These are phyloP conservation scores for Marmota flaviventris DNA, from an alignment of 2,113 vertebrate genomes.

Conservation along the genomic window DNA sequence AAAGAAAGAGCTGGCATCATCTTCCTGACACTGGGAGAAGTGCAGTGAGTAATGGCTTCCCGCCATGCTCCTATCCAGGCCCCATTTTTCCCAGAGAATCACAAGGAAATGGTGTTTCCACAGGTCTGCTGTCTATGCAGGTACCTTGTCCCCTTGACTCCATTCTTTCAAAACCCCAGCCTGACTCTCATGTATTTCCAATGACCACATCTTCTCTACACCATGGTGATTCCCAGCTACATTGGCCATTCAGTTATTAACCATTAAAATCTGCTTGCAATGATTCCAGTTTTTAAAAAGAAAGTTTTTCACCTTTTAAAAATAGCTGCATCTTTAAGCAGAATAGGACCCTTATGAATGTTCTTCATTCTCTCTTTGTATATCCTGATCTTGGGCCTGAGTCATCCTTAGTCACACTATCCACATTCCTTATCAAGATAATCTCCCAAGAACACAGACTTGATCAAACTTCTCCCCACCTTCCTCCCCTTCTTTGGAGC, in stretches of 20 bases:
- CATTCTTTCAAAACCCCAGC: not conserved
- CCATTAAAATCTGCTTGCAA: not conserved
- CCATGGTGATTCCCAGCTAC: not conserved
- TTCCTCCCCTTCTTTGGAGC: too few species aligned
- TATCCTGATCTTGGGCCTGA: not conserved
- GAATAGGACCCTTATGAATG: not conserved
- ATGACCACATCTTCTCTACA: not conserved
- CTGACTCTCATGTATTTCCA: not conserved
- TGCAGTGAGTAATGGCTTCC: not conserved
- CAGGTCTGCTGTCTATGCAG: not conserved
- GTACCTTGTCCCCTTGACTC: not conserved
- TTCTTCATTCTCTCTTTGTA: not conserved
- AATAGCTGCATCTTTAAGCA: not conserved
- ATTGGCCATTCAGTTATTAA: not conserved
- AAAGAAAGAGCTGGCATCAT: not conserved
- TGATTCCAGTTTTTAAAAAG: not conserved
- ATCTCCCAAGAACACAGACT: not conserved
- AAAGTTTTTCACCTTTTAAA: not conserved
- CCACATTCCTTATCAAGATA: not conserved
- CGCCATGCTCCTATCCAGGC: not conserved
- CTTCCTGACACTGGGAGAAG: not conserved
- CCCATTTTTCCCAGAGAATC: not conserved
- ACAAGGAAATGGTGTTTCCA: not conserved
- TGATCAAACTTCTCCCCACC: not conserved
- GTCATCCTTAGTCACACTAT: not conserved